Conservation (phyloP, 23 tunicate species). For the Botrylloides violaceus region DNA sequence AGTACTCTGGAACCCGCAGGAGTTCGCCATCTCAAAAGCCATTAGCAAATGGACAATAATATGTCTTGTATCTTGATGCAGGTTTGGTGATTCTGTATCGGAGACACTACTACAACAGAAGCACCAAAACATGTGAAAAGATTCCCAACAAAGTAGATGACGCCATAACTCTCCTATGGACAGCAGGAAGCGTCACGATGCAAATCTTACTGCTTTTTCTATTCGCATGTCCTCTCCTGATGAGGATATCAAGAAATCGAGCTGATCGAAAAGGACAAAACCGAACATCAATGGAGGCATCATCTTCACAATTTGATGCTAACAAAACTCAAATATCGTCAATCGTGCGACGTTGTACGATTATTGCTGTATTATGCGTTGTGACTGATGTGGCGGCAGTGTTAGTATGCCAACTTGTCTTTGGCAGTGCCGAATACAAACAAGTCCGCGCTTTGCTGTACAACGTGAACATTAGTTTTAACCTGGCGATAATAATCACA, state of each 20-base stretch:
- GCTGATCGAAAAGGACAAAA: not conserved
- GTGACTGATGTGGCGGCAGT: conserved; percentile 3
- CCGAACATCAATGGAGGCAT: not conserved
- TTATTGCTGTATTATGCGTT: conserved; percentile 5
- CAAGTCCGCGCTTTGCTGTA: conserved; percentile 12
- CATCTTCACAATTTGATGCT: not conserved
- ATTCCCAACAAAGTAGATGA: not conserved
- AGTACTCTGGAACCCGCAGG: too few species aligned
- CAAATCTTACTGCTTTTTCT: conserved; percentile 13
- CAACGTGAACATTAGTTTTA: conserved; percentile 9
- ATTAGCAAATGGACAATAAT: too few species aligned
- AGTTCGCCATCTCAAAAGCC: too few species aligned
- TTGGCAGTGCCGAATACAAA: not conserved
- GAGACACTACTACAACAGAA: not conserved
- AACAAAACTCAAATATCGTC: not conserved
- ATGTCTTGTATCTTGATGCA: too few species aligned
- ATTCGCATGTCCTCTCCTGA: conserved; percentile 11
- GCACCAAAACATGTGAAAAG: not conserved
- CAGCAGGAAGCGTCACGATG: conserved; percentile 14
- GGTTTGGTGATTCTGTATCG: conserved; percentile 4
- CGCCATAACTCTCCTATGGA: conserved; percentile 1
- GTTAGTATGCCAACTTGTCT: not conserved
- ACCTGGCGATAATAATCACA: not conserved
- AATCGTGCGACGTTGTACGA: conserved; percentile 6
- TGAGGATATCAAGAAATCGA: not conserved